Base-by-base conservation (phyloP, 2,888 invertebrate genomes). In the Luperina nickerlii region DNA sequence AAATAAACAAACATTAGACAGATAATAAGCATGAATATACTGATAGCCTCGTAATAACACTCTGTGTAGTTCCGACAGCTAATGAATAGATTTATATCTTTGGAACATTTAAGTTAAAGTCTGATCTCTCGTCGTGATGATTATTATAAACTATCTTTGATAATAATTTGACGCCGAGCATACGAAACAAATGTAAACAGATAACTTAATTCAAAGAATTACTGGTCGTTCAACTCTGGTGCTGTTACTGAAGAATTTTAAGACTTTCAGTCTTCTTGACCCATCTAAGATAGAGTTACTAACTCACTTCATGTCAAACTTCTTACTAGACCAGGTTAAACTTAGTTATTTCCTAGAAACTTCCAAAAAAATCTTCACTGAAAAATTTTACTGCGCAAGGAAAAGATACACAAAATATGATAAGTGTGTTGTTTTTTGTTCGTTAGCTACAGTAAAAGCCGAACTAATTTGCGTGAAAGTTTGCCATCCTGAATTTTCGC, bases 151-250 rank as follows among this genome's bases (percentile, higher is more conserved):
- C 75, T 74, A 75, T 65, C 48, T 76, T 70, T 78, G 88, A 88
- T 91, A 84, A 85, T 76, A 81, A 81, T 42, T 63, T 74, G 81
- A 84, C 78, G 73, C 54, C 76, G 75, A 77, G 68, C 77, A 75
- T 74, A 78, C 76, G 51, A 88, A 90, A 90, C 76, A 85, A 89
- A 91, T 90, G 78, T 84, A 72, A 45, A 32, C 8, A 86, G 82
- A 90, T 91, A 90, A 88, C 84, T 48, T 67, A 78, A 87, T 85
- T 86, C 65, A 48, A 15, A 82, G 78, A 83, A 86, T 88, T 79
- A 89, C 86, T 87, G 79, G 65, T 62, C 74, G n/a, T 60, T 87
- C 51, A 76, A 83, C 73, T 48, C 18, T 73, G 70, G 70, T 66
- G 75, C 65, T 57, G 54, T 74, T 71, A 65, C 45, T n/a, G 32